These are phyloP conservation scores for Bicyclus anynana DNA, from an alignment of 1,140 invertebrate genomes.

Conservation along the genomic window DNA sequence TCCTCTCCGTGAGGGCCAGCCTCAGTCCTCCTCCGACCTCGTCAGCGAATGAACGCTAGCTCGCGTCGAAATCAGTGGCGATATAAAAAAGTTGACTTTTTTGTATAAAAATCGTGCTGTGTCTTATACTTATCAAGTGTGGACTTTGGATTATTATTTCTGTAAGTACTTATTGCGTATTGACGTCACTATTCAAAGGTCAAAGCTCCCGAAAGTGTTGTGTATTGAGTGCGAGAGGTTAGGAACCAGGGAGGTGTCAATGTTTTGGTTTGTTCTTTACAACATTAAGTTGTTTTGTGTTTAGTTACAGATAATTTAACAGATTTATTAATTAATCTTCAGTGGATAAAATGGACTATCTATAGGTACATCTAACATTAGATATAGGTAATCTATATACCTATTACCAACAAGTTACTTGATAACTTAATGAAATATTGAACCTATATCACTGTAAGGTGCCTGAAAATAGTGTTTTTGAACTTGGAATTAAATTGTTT, in stretches of 20 bases:
- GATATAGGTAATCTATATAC: too few relatives aligned
- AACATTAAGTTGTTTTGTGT: too few relatives aligned
- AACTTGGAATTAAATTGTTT: too few relatives aligned
- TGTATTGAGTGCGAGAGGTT: background rate
- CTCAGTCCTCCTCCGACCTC: slow-evolving; percentile 55
- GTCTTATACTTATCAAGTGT: slow-evolving; percentile 38
- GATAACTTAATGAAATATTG: too few relatives aligned
- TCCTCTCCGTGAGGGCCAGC: slow-evolving; percentile 53
- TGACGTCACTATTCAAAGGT: slow-evolving; percentile 14
- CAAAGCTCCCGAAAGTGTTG: slow-evolving; percentile 17
- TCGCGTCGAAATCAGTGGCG: slow-evolving; percentile 40
- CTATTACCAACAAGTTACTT: too few relatives aligned
- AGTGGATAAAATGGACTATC: too few relatives aligned
- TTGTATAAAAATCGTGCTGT: slow-evolving; percentile 65
- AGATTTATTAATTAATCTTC: too few relatives aligned
- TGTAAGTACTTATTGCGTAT: slow-evolving; percentile 46
- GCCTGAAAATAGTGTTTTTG: too few relatives aligned
- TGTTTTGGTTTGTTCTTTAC: slow-evolving; percentile 13
- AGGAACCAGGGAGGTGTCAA: slow-evolving; percentile 10
- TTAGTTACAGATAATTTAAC: background rate
- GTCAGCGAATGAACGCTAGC: slow-evolving; percentile 35
- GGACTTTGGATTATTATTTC: slow-evolving; percentile 53
- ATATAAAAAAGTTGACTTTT: slow-evolving; percentile 48
- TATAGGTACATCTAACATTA: too few relatives aligned
- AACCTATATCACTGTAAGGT: too few relatives aligned